Conservation (phyloP, 2,113 vertebrate genomes). For the Probosciger aterrimus region DNA sequence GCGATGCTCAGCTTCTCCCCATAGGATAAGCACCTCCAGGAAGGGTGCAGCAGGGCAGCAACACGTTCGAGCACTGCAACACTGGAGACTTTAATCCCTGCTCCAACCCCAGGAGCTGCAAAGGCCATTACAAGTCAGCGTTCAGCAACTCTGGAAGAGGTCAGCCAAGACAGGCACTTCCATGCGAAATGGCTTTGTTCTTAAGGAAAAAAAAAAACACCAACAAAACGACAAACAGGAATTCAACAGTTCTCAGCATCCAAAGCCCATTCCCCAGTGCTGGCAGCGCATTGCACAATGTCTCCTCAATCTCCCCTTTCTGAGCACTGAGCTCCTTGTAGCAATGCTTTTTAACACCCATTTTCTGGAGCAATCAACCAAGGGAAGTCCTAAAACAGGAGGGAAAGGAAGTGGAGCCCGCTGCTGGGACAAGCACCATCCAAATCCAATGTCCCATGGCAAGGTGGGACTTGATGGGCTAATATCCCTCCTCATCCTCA, state of each 20-base stretch:
- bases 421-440: neutral
- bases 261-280: neutral
- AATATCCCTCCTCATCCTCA: accelerated
- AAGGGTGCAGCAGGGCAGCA: neutral
- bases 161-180: conserved; percentile 62
- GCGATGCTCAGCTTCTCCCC: neutral
- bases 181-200: conserved; percentile 8
- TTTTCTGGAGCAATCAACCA: neutral
- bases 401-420: accelerated
- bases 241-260: neutral
- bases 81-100: neutral
- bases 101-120: conserved; percentile 62
- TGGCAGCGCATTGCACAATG: neutral
- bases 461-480: accelerated
- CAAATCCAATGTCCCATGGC: accelerated
- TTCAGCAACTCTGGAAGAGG: neutral
- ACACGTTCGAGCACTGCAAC: neutral
- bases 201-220: neutral
- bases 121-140: conserved; percentile 42
- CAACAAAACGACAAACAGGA: neutral
- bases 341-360: neutral
- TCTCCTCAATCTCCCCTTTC: neutral
- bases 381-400: neutral
- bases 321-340: accelerated
- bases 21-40: neutral